Evolutionary conservation across 2,888 invertebrate genomes (phyloP).

Genomic region (Globia sparganii): DNA sequence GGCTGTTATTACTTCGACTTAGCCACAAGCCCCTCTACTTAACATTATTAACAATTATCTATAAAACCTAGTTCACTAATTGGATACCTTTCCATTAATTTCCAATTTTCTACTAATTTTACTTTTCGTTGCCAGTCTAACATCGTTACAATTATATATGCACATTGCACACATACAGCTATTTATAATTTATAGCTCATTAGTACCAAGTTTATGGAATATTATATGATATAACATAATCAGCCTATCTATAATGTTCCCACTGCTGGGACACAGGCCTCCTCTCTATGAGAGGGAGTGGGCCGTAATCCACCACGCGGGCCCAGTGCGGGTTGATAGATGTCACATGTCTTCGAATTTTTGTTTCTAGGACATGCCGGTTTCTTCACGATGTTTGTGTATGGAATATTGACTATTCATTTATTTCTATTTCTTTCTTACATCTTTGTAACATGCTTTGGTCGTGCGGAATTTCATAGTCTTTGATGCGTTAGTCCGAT

Average conservation of each 20-base stretch:
- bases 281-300: too few relatives aligned
- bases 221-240: too few relatives aligned
- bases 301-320: too few relatives aligned
- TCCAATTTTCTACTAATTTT: neutral
- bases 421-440: slow-evolving; percentile 16
- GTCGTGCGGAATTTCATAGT: slow-evolving; percentile 40
- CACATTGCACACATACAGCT: neutral
- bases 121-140: neutral
- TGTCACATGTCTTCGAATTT: too few relatives aligned
- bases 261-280: too few relatives aligned
- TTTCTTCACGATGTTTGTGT: too few relatives aligned
- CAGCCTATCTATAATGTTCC: too few relatives aligned
- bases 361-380: too few relatives aligned
- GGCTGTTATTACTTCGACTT: too few relatives aligned
- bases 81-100: neutral
- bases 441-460: slow-evolving; percentile 21
- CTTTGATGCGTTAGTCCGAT: slow-evolving; percentile 53
- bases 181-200: neutral
- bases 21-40: too few relatives aligned
- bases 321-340: too few relatives aligned
- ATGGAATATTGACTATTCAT: neutral
- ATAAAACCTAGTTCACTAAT: neutral
- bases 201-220: neutral
- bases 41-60: neutral
- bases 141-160: neutral